phyloP scores from a whole-genome alignment of 1,140 invertebrate genomes.

The Drosophila cardini region DNA sequence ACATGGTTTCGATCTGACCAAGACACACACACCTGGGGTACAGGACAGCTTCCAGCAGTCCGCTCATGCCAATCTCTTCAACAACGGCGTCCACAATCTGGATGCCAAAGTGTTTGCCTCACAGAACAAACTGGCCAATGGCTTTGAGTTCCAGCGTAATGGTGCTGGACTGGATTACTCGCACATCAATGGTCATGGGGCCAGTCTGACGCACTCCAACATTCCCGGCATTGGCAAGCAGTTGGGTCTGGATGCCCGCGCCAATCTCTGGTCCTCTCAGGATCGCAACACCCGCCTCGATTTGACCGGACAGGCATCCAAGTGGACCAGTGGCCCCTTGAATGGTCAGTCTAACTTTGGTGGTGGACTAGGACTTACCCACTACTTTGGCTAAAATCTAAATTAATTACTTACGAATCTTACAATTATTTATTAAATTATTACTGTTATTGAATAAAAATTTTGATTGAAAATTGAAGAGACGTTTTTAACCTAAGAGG shows the following conservation, averaged over 20 bases:
- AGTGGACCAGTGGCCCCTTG: conserved; percentile 73
- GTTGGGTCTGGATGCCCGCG: conserved; percentile 62
- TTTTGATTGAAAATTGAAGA: too few species aligned
- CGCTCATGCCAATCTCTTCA: conserved; percentile 73
- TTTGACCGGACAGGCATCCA: conserved; percentile 61
- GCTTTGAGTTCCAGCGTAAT: conserved; percentile 73
- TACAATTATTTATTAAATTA: conserved; percentile 19
- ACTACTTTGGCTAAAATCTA: conserved; percentile 62
- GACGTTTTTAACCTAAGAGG: too few species aligned
- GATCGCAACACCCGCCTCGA: conserved; percentile 77
- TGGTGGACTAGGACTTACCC: conserved; percentile 62
- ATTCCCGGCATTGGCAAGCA: conserved; percentile 75
- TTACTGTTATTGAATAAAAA: not conserved
- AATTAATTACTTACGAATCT: not conserved
- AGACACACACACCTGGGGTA: conserved; percentile 70
- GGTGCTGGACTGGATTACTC: conserved; percentile 73
- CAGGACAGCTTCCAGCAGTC: conserved; percentile 70
- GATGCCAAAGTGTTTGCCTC: conserved; percentile 76
- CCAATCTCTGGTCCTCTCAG: conserved; percentile 72
- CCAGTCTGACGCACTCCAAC: conserved; percentile 72
- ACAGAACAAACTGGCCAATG: conserved; percentile 74
- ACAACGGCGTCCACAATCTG: conserved; percentile 61
- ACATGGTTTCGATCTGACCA: conserved; percentile 70
- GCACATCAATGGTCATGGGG: conserved; percentile 70
- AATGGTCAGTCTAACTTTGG: conserved; percentile 65